Conservation (phyloP, 2,797 vertebrate genomes). For the Ctenosaura bakeri region DNA sequence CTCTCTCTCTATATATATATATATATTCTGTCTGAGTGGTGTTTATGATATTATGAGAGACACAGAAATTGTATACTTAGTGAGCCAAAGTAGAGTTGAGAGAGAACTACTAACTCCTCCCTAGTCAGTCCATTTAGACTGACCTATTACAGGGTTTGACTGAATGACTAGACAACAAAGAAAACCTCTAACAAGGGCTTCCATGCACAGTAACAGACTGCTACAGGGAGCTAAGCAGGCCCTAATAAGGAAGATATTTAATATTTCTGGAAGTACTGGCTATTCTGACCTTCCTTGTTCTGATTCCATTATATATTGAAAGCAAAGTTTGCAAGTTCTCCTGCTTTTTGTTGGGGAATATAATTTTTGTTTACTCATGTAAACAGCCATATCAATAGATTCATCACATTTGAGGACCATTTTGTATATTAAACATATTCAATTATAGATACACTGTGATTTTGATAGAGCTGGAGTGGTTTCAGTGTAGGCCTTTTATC, state of each 20-base stretch:
- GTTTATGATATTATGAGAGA: no score
- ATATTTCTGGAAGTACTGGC: no score
- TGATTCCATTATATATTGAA: background rate
- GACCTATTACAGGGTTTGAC: background rate
- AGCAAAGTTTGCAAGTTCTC: background rate
- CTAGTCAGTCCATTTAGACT: background rate
- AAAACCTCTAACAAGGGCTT: background rate
- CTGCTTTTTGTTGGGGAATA: background rate
- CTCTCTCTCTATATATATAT: no score
- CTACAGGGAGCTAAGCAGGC: background rate
- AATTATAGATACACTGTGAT: background rate
- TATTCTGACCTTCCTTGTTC: background rate
- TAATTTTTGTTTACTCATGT: background rate
- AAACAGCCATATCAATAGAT: background rate
- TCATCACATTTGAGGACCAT: background rate
- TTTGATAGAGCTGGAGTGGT: background rate
- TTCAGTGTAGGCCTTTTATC: no score
- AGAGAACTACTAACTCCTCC: background rate
- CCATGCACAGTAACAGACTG: background rate
- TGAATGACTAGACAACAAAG: background rate
- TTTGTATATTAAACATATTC: background rate
- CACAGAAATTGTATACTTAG: no score
- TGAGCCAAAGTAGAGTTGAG: background rate
- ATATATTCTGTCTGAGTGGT: no score
- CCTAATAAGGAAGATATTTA: no score